Base-by-base conservation (phyloP, 2,888 invertebrate genomes). In the Phaonia tiefii region DNA sequence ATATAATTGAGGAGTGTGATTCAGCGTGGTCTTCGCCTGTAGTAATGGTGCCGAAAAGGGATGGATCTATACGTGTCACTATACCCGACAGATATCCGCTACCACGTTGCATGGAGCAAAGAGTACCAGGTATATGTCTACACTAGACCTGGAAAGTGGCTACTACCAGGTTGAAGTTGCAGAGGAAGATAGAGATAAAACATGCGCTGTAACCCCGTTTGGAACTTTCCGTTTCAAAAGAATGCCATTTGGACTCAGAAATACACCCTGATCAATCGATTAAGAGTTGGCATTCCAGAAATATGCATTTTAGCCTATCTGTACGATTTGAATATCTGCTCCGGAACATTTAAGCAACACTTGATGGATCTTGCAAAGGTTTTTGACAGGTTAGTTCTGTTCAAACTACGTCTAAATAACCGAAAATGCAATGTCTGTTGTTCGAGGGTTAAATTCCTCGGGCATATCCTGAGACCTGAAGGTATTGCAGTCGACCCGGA, bases 111-210 rank as follows among this genome's bases (percentile, higher is more conserved):
- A 81, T 60, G 76, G 66, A 2, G 71, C 89, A 0, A 87, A 86
- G 70, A 80, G 77, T 5, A 82, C 84, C 2, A 79, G 84, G 25
- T 83, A 81, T 11, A 88, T 89, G 87, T 84, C 87, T n/a, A 88
- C 88, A 0, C 56, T 90, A 2, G 89, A 90, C 65, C 79, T 90
- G 0, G 84, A 85, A n/a, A n/a, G n/a, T n/a, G n/a, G n/a, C n/a
- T n/a, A n/a, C n/a, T n/a, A n/a, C n/a, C n/a, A n/a, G n/a, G 72
- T 84, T 2, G 56, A 73, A 31, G 75, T 84, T 8, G 58, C 66
- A 1, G 54, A 70, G n/a, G 49, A 74, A 15, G 83, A 82, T 60
- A n/a, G 66, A 7, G 77, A 79, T 11, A 84, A 84, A 75, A 84
- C 80, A 1, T 77, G 65, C 8, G 39, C 82, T 10, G 76, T 76